phyloP scores from a whole-genome alignment of 35 echinoderm and acorn worm genomes.

The Eucidaris tribuloides region DNA sequence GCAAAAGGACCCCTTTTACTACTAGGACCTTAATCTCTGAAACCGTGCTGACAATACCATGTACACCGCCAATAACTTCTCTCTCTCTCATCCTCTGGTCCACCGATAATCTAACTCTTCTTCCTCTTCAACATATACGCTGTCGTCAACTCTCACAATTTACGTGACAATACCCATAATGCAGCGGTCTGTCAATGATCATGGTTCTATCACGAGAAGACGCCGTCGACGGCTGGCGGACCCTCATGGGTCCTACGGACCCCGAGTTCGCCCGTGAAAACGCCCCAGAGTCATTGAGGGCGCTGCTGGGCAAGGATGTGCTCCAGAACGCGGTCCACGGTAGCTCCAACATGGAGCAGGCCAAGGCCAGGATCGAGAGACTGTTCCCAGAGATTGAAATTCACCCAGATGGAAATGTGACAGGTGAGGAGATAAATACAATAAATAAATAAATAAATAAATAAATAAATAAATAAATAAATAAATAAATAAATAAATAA shows the following conservation, averaged over 20 bases:
- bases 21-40: too few species aligned
- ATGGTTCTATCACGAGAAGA: constrained; percentile 92
- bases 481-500: too few species aligned
- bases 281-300: constrained; percentile 88
- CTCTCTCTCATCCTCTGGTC: too few species aligned
- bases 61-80: too few species aligned
- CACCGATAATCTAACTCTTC: too few species aligned
- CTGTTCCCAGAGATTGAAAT: constrained; percentile 88
- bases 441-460: too few species aligned
- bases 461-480: too few species aligned
- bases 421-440: constrained; percentile 64
- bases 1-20: too few species aligned
- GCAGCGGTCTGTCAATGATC: constrained; percentile 88
- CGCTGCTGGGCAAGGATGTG: constrained; percentile 85
- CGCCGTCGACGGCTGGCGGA: constrained; percentile 68
- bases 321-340: constrained; percentile 92
- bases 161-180: too few species aligned
- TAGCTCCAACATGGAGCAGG: constrained; percentile 65
- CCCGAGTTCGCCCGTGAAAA: constrained; percentile 83
- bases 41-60: too few species aligned
- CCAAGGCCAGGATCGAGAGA: constrained; percentile 55
- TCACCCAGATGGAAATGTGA: constrained; percentile 50
- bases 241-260: constrained; percentile 87
- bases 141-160: too few species aligned
- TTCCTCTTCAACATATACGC: too few species aligned